phyloP scores from a whole-genome alignment of 2,888 invertebrate species.

The Drosophila barbarae region DNA sequence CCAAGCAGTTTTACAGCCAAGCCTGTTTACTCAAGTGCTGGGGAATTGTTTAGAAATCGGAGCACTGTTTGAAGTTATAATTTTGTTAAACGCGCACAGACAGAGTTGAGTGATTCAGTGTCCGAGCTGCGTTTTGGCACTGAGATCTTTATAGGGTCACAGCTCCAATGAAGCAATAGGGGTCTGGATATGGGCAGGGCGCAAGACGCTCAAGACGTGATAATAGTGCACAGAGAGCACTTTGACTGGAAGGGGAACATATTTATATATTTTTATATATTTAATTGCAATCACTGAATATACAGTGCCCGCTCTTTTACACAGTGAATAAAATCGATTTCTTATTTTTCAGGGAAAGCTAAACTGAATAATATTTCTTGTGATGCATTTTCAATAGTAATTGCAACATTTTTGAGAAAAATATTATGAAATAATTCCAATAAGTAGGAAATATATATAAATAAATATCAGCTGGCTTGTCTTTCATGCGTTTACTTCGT shows the following conservation, averaged over 20 bases:
- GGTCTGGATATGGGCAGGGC: slow-evolving; percentile 21
- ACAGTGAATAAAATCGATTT: neutral
- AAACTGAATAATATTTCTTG: neutral
- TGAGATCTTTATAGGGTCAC: slow-evolving; percentile 28
- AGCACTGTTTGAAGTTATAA: slow-evolving; percentile 6
- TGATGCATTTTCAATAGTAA: neutral
- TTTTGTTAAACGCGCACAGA: slow-evolving; percentile 17
- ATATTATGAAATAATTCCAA: neutral
- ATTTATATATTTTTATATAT: neutral
- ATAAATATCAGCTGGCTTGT: neutral
- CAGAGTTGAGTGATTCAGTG: slow-evolving; percentile 21
- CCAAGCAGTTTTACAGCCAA: slow-evolving; percentile 17
- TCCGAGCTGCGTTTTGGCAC: slow-evolving; percentile 5
- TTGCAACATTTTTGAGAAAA: neutral
- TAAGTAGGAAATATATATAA: neutral
- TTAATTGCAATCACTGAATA: slow-evolving; percentile 5
- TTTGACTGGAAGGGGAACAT: neutral
- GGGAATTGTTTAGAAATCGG: slow-evolving; percentile 20
- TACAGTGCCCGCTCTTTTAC: neutral
- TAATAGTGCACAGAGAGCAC: slow-evolving; percentile 15
- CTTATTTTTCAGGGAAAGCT: neutral
- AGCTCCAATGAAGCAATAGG: slow-evolving; percentile 16
- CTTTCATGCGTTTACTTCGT: slow-evolving; percentile 14
- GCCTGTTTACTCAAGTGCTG: slow-evolving; percentile 17
- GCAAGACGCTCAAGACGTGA: slow-evolving; percentile 37